Conservation (phyloP, 2,113 vertebrate species). For the Leucosticte australis region DNA sequence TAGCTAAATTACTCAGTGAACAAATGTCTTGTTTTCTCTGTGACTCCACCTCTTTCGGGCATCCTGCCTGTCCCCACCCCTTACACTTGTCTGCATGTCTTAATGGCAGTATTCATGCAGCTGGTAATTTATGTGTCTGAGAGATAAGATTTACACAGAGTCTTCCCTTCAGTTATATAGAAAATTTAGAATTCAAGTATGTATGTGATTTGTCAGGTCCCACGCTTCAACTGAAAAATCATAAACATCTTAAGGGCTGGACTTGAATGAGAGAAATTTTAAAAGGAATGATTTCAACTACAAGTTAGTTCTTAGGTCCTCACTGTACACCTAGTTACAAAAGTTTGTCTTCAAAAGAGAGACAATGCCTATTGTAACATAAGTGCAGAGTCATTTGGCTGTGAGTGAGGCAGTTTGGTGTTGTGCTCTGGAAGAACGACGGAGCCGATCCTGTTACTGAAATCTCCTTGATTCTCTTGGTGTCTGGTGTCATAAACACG, state of each 20-base stretch:
- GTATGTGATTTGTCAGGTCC: neutral
- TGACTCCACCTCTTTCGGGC: constrained; percentile 24
- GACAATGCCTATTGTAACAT: constrained; percentile 23
- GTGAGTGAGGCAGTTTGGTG: neutral
- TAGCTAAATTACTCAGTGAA: constrained; percentile 9
- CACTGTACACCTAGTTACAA: neutral
- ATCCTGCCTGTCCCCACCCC: constrained; percentile 26
- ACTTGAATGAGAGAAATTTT: neutral
- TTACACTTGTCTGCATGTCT: constrained; percentile 50
- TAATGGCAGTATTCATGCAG: constrained; percentile 38
- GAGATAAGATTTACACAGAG: constrained; percentile 10
- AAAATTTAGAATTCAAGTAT: neutral
- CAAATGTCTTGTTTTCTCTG: constrained; percentile 45
- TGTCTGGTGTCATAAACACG: constrained; percentile 41
- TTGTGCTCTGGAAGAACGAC: neutral
- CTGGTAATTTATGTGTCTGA: constrained; percentile 56
- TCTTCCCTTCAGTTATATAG: constrained; percentile 31
- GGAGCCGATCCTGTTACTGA: constrained; percentile 11
- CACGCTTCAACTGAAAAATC: neutral
- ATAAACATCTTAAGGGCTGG: neutral
- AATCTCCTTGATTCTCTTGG: constrained; percentile 46
- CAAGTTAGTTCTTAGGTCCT: neutral
- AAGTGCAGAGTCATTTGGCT: neutral
- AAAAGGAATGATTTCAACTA: neutral
- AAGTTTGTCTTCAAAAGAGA: constrained; percentile 3